Evolutionary conservation across 2,113 vertebrate species (phyloP).

Genomic region (Sus scrofa): DNA sequence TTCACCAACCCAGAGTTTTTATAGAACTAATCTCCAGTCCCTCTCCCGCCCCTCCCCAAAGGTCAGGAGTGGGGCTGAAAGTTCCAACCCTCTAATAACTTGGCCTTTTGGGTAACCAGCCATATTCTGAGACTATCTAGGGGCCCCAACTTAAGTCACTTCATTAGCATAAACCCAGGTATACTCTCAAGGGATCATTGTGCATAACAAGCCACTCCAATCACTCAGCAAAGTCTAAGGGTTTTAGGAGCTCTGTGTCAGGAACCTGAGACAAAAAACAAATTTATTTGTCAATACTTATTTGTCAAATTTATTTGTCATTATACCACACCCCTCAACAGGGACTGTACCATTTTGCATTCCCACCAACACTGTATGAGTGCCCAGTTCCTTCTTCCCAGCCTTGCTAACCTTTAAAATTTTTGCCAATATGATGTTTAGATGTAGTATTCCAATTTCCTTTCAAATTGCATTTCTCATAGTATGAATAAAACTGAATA

Average conservation of each 20-base stretch:
- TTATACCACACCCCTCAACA: neutral
- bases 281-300: neutral
- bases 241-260: neutral
- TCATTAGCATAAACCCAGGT: neutral
- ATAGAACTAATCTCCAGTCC: neutral
- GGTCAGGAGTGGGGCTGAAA: neutral
- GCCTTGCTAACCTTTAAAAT: neutral
- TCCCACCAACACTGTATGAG: neutral
- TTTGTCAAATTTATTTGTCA: neutral
- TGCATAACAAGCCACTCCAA: neutral
- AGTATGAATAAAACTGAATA: constrained; percentile 6
- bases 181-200: neutral
- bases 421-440: neutral
- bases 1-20: neutral
- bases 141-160: neutral
- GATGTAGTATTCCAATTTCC: neutral
- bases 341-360: neutral
- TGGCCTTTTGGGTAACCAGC: neutral
- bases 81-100: neutral
- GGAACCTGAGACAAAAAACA: neutral
- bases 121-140: neutral
- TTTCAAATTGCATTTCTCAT: constrained; percentile 24
- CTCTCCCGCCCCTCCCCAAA: neutral
- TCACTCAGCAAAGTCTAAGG: neutral
- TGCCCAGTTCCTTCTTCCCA: neutral